Base-by-base conservation (phyloP, 2,113 vertebrate species). In the Calyptommatus sinebrachiatus region DNA sequence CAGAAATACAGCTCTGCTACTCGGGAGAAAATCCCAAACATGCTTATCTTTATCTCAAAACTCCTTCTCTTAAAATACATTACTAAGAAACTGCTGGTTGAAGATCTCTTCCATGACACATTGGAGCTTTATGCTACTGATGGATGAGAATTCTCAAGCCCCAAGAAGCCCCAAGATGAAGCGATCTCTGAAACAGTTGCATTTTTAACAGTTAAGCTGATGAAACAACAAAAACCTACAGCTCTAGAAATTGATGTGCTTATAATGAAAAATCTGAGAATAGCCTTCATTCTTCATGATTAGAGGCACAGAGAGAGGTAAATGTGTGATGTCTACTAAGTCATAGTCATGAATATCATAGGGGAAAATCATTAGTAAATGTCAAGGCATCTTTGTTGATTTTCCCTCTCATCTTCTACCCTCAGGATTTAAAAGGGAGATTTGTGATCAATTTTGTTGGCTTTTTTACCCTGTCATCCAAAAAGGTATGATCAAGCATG, bases 221-320 rank as follows among this genome's bases (percentile, higher is more conserved):
- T 68, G 77, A 72, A 86, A 81, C 84, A 89, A 83, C 83, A 88
- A 89, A 45, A 86, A 87, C 82, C 50, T 67, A 83, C 53, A 80
- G n/a, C 26, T 86, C n/a, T 85, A 67, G 80, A 84, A 91, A 88
- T 84, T 88, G 89, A 92, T 7, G 31, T 88, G 87, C 90, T 93
- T 89, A 84, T 18, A 22, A 74, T 82, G 86, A 87, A 90, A 82
- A 73, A 45, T 88, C 73, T 87, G 71, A 16, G 76, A 90, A 86
- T 87, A 80, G 91, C 91, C 90, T 92, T 93, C 87, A 92, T 87
- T 88, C 90, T 76, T 86, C 0, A 0, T 88, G 70, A 84, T 80
- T 66, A 1, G 1, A 80, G 0, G 3, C 78, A 89, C 24, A 82
- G 73, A 88, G 78, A 87, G 80, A 88, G 67, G 70, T 11, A 61